Base-by-base conservation (phyloP, 2,797 vertebrate species). In the Tadarida brasiliensis region DNA sequence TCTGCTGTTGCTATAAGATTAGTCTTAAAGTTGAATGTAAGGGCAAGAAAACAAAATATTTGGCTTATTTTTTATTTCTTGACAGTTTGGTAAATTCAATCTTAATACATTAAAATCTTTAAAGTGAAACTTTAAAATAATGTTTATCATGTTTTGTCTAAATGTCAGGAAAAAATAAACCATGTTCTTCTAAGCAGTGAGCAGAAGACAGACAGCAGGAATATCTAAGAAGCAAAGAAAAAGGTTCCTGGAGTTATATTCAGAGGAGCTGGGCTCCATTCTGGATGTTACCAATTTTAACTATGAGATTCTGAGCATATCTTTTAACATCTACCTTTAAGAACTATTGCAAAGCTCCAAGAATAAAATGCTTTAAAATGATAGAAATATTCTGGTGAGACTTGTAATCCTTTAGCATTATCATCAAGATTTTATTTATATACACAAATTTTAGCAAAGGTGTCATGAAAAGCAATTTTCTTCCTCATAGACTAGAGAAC, bases 61-160 rank as follows among this genome's bases (percentile, higher is more conserved):
- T 67, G 61, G 16, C 15, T 87, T 93, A 44, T 26, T 93, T 95
- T 93, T 30, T 68, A 91, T 81, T 73, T 88, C 54, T 94, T 74
- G 28, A 86, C 3, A 92, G 12, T 82, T 88, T 93, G 5, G 4
- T 92, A 67, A 84, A 3, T 67, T 78, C 71, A 81, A 81, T n/a
- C 35, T 81, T 54, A 90, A 85, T 71, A 90, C 7, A 68, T 56
- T 88, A 56, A 88, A 96, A 80, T 71, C 10, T 84, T 85, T 84
- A 73, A 92, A 92, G 30, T 94, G 11, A 92, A 92, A 54, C 16
- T 30, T 82, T 76, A 59, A 92, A 87, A 71, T 47, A 73, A 20
- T 11, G 65, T 57, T 63, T 65, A 88, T 89, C 20, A 57, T 28
- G 90, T 54, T 91, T 89, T 90, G 9, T 2, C 4, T 8, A 91